Conservation (phyloP, 2,797 vertebrate species). For the Alca torda region DNA sequence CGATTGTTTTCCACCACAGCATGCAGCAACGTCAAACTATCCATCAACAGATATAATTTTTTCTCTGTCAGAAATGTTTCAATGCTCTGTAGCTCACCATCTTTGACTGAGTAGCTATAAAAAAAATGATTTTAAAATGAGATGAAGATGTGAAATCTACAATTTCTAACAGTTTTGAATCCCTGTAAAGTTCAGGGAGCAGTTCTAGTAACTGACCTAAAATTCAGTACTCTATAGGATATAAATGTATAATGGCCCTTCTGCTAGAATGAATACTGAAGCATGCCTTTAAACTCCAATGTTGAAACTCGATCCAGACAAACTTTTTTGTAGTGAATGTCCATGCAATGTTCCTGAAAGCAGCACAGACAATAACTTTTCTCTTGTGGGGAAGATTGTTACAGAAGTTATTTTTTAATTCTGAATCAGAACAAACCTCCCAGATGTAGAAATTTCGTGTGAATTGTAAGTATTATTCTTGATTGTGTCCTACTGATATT, state of each 20-base stretch:
- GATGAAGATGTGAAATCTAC: neutral
- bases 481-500: neutral
- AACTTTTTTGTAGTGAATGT: neutral
- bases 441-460: neutral
- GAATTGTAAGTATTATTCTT: neutral
- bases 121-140: neutral
- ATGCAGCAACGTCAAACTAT: neutral
- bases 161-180: neutral
- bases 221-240: neutral
- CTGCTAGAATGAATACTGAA: neutral
- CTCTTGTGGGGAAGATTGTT: neutral
- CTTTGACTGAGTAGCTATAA: neutral
- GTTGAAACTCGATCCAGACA: neutral
- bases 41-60: neutral
- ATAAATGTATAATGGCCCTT: neutral
- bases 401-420: neutral
- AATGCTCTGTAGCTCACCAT: neutral
- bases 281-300: neutral
- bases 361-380: neutral
- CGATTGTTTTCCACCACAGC: neutral
- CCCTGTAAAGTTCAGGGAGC: neutral
- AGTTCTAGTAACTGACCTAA: neutral
- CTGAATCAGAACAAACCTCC: neutral
- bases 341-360: neutral
- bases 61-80: neutral